Base-by-base conservation (phyloP, 2,113 vertebrate species). In the Syngnathoides biaculeatus region DNA sequence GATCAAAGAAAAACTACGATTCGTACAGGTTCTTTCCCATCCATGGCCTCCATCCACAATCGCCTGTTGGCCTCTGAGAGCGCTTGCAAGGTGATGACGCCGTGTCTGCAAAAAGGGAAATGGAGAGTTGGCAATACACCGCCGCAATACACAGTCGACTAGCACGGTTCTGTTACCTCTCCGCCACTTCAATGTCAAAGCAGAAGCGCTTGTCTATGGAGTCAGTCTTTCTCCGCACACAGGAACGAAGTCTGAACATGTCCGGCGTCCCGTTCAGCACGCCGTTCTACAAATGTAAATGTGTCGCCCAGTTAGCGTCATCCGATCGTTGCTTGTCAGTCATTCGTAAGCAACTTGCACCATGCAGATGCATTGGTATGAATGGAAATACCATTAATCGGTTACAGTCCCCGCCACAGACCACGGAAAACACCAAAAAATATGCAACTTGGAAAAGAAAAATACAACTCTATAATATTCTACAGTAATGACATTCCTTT, bases 161-260 rank as follows among this genome's bases (percentile, higher is more conserved):
- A 4, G 0, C 22, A 13, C 6, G 6, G 20, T 56, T 64, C 22
- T 13, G 80, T 82, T 55, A 98, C 97, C 97, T 96, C 87, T 99
- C 96, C 24, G 93, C 90, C 20, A 99, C 96, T 93, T 98, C 97
- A 35, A 98, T 94, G 87, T 99, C 97, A 0, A 99, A 98, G 87
- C 97, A 99, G 92, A 99, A 99, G 39, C 97, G 94, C 45, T 97
- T 99, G 88, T 98, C 97, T 69, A 99, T 99, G 19, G 97, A 99
- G 78, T 99, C 96, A 0, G 95, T 97, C 88, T 98, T 99, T 78
- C 97, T 92, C 38, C 97, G 89, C 76, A 99, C 95, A 69, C 97
- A 99, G 6, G 95, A 96, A 78, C 95, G 96, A 71, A 99, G 86
- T 77, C 91, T 93, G 88, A 96, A 96, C 89, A 93, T 93, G 88